Evolutionary conservation across 2,888 invertebrate species (phyloP).

Genomic region (Rhagonycha lutea): DNA sequence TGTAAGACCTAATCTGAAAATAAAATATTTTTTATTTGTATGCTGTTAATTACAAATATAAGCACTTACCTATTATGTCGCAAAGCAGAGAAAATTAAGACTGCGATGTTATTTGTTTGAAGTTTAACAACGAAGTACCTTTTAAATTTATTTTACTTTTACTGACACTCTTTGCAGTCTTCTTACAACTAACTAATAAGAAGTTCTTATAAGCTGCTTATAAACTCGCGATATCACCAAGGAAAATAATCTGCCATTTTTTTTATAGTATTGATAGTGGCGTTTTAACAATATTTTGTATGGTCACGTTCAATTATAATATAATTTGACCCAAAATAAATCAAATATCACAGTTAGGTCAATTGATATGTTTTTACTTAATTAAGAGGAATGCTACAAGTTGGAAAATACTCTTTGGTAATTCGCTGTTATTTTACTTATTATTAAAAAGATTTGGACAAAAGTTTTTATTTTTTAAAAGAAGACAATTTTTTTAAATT

Average conservation of each 20-base stretch:
- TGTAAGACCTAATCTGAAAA: not conserved
- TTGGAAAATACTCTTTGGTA: no score
- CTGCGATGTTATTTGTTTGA: conserved; percentile 10
- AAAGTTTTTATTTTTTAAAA: no score
- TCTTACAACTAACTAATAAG: not conserved
- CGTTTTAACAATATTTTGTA: not conserved
- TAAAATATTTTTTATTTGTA: not conserved
- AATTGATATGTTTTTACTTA: not conserved
- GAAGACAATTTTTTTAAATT: no score
- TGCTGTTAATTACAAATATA: not conserved
- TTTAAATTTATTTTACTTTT: conserved; percentile 8
- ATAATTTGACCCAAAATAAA: not conserved
- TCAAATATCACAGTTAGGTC: not conserved
- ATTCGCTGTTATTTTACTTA: no score
- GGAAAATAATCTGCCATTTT: not conserved
- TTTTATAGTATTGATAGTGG: not conserved
- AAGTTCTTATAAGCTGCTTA: no score
- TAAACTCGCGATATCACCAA: not conserved
- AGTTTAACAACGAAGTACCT: conserved; percentile 22
- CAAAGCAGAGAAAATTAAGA: not conserved
- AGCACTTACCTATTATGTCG: not conserved
- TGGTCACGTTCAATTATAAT: not conserved
- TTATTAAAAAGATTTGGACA: no score
- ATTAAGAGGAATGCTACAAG: no score
- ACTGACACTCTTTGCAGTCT: conserved; percentile 6